These are phyloP conservation scores for Rhamphomyia laevipes DNA, from an alignment of 2,888 invertebrate genomes.

Conservation along the genomic window DNA sequence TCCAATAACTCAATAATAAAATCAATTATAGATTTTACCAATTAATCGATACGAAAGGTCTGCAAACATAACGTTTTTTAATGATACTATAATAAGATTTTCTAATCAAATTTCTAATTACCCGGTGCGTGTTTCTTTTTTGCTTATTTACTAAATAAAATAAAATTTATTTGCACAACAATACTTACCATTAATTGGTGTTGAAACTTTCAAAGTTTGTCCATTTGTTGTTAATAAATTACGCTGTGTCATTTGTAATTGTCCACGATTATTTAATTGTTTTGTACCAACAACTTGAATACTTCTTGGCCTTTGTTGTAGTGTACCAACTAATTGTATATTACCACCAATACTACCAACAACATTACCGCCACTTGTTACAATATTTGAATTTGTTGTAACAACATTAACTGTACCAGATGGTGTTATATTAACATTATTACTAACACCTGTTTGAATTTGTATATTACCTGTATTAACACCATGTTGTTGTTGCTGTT, in stretches of 20 bases:
- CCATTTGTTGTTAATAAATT: constrained; percentile 24
- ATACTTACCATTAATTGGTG: constrained; percentile 16
- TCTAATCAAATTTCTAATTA: too few species aligned
- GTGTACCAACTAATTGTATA: constrained; percentile 29
- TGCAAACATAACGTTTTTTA: too few species aligned
- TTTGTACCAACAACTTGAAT: constrained; percentile 35
- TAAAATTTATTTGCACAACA: too few species aligned
- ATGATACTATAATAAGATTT: too few species aligned
- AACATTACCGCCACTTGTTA: constrained; percentile 5
- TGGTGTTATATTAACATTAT: not conserved
- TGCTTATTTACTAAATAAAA: too few species aligned
- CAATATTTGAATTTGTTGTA: not conserved
- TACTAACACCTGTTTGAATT: not conserved
- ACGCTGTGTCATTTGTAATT: constrained; percentile 5
- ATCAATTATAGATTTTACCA: too few species aligned
- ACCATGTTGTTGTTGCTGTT: constrained; percentile 12
- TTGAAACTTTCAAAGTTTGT: constrained; percentile 33
- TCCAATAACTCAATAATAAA: too few species aligned
- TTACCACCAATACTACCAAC: constrained; percentile 6
- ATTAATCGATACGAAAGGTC: too few species aligned
- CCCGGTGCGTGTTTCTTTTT: too few species aligned
- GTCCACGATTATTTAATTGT: constrained; percentile 27
- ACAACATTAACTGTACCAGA: not conserved
- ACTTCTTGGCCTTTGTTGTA: constrained; percentile 33
- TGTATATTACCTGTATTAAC: constrained; percentile 12